A percentile compares a stretch with the other conserved stretches of the same genome.
Evolutionary conservation across 2,113 vertebrate genomes (phyloP).

Genomic region (Cryptomyrus ogoouensis): DNA sequence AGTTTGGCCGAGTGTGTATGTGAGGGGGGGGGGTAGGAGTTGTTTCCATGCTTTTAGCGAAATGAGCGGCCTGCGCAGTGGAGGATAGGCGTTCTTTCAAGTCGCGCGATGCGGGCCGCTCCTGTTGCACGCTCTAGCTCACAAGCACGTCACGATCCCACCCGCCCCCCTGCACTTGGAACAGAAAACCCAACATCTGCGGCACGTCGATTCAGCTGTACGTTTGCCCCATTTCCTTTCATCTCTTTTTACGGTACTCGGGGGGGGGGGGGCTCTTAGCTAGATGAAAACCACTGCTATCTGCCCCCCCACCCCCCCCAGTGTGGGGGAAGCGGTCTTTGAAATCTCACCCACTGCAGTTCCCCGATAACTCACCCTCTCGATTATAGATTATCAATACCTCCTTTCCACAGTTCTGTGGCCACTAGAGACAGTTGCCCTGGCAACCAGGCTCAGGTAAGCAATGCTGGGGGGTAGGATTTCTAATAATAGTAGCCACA

Average conservation of each 20-base stretch:
- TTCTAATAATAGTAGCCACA: constrained; percentile 58
- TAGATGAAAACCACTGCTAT: constrained; percentile 59
- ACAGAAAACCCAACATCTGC: constrained; percentile 41
- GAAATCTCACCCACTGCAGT: constrained; percentile 65
- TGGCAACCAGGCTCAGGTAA: constrained; percentile 68
- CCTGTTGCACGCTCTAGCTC: constrained; percentile 29
- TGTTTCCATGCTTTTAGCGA: background rate
- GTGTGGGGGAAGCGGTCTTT: constrained; percentile 52
- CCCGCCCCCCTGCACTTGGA: background rate
- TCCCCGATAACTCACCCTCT: constrained; percentile 69
- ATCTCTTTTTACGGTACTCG: constrained; percentile 23
- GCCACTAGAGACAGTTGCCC: constrained; percentile 72
- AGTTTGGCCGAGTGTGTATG: background rate
- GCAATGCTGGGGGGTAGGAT: constrained; percentile 55
- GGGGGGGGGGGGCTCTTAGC: constrained; percentile 41
- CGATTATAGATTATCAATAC: constrained; percentile 88
- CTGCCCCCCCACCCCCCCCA: constrained; percentile 27
- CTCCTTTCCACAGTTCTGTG: constrained; percentile 67
- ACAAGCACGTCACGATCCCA: background rate
- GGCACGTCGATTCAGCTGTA: constrained; percentile 22
- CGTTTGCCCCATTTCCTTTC: constrained; percentile 14
- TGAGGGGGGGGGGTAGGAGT: background rate
- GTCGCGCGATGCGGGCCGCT: constrained; percentile 21
- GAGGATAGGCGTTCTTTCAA: constrained; percentile 8
- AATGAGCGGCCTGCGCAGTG: background rate